Evolutionary conservation across 2,113 vertebrate genomes (phyloP).

Genomic region (Cacatua alba): DNA sequence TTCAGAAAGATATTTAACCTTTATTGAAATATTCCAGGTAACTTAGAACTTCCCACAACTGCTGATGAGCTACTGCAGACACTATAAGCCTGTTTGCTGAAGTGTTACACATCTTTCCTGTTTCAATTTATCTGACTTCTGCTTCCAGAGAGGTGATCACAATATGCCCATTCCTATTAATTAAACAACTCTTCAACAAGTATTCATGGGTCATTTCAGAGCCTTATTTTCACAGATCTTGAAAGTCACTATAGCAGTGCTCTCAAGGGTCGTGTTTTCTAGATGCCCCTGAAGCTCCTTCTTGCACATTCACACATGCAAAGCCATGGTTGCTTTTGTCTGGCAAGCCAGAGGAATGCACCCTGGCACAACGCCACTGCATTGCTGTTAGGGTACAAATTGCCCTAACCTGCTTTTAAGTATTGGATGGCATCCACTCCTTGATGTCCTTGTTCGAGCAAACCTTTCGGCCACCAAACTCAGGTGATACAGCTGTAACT

Average conservation of each 20-base stretch:
- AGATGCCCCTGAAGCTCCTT: background rate
- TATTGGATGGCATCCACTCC: background rate
- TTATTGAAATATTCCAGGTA: conserved; percentile 2
- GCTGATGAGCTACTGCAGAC: background rate
- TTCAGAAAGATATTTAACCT: background rate
- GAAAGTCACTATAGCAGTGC: background rate
- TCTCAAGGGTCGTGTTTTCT: background rate
- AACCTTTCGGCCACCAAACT: background rate
- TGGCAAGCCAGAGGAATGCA: background rate
- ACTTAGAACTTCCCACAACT: background rate
- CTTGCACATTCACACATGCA: background rate
- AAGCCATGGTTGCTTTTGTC: background rate
- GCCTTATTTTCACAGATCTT: background rate
- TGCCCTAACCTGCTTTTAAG: background rate
- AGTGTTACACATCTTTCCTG: background rate
- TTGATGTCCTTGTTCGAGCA: background rate
- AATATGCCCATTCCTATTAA: background rate
- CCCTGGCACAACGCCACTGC: background rate
- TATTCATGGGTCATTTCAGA: background rate
- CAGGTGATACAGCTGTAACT: background rate
- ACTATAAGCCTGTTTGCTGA: background rate
- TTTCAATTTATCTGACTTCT: background rate
- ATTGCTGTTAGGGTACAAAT: background rate
- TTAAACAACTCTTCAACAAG: background rate
- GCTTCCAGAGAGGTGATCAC: background rate